A percentile compares a stretch with the other conserved stretches of the same genome.
Evolutionary conservation across 2,113 vertebrate genomes (phyloP).

Genomic region (Ictidomys tridecemlineatus): DNA sequence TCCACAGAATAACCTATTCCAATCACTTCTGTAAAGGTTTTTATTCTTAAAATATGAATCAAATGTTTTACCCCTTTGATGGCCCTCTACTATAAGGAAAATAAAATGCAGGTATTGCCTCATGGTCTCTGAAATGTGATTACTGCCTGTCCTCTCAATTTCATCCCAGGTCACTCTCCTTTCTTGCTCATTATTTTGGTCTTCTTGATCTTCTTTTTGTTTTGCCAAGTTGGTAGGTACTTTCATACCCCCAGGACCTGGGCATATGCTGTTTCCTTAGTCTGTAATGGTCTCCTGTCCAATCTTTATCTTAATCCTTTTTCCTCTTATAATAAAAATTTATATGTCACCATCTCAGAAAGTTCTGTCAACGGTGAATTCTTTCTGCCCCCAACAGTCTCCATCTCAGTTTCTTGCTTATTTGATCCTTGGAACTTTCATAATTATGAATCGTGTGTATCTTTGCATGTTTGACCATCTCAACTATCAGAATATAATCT

Average conservation of each 20-base stretch:
- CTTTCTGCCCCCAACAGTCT: not conserved
- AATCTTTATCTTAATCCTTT: not conserved
- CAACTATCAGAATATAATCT: not conserved
- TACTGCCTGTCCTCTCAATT: not conserved
- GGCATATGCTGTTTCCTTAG: not conserved
- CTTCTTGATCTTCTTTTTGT: not conserved
- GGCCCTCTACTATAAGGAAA: not conserved
- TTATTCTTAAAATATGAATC: not conserved
- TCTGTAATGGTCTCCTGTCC: not conserved
- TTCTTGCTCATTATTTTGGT: not conserved
- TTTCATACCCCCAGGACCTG: not conserved
- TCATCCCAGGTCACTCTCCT: not conserved
- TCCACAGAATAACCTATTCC: not conserved
- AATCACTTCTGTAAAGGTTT: not conserved
- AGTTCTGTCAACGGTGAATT: not conserved
- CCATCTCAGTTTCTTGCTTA: not conserved
- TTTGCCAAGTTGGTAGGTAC: not conserved
- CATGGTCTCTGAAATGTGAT: not conserved
- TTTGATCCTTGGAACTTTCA: not conserved
- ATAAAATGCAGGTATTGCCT: not conserved
- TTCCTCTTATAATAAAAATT: slow-evolving; percentile 7
- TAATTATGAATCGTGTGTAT: not conserved
- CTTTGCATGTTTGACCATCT: not conserved
- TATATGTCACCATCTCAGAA: not conserved
- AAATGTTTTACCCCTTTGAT: not conserved